A percentile compares a stretch with the other conserved stretches of the same genome.
phyloP scores from a whole-genome alignment of 2,797 vertebrate genomes.

The Meda fulgida region DNA sequence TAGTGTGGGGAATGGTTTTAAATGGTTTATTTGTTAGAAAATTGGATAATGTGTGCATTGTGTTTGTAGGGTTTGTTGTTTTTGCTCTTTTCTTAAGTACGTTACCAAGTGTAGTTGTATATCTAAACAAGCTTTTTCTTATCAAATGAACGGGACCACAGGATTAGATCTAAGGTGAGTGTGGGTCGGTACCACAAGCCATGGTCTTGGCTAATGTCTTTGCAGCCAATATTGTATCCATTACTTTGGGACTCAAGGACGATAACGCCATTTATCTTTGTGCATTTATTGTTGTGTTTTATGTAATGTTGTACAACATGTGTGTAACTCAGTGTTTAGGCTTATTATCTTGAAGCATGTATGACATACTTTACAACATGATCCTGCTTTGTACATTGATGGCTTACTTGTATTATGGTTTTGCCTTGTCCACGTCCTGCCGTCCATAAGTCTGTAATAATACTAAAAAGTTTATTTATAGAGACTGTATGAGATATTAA shows the following conservation, averaged over 20 bases:
- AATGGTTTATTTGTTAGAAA: not conserved
- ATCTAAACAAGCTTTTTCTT: not conserved
- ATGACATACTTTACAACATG: too few relatives aligned
- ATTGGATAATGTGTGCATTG: not conserved
- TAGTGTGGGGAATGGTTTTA: not conserved
- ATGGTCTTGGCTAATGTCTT: too few relatives aligned
- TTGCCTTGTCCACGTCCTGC: not conserved
- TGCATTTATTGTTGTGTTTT: too few relatives aligned
- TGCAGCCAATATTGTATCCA: too few relatives aligned
- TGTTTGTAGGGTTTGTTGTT: not conserved
- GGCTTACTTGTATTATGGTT: not conserved
- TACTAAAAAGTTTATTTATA: not conserved
- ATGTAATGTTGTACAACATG: too few relatives aligned
- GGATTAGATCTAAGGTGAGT: too few relatives aligned
- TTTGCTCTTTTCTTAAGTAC: not conserved
- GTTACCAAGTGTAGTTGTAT: not conserved
- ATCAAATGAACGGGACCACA: slow-evolving; percentile 1
- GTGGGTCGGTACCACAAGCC: too few relatives aligned
- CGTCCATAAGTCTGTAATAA: not conserved
- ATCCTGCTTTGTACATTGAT: slow-evolving; percentile 7
- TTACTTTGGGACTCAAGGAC: too few relatives aligned
- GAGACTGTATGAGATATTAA: not conserved
- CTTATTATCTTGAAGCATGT: too few relatives aligned
- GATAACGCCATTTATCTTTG: too few relatives aligned
- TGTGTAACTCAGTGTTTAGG: too few relatives aligned